These are phyloP conservation scores for Solea solea DNA, from an alignment of 2,113 vertebrate species.

Conservation along the genomic window DNA sequence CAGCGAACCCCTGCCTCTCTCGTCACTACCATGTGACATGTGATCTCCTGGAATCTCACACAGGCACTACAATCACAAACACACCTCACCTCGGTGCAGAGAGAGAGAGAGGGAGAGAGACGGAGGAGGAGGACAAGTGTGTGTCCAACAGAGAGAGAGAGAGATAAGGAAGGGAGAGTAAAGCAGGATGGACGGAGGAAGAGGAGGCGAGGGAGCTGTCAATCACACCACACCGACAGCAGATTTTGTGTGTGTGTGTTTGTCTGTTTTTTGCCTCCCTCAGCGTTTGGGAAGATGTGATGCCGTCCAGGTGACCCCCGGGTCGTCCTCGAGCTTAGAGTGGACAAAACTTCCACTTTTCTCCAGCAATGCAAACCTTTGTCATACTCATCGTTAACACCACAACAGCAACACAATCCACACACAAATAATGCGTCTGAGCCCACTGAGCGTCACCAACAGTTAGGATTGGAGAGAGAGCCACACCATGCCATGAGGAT, in stretches of 20 bases:
- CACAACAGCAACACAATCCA: slow-evolving; percentile 8
- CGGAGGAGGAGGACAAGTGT: slow-evolving; percentile 8
- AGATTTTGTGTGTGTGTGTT: slow-evolving; percentile 61
- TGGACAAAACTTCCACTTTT: slow-evolving; percentile 1
- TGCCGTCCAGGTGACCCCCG: slow-evolving; percentile 15
- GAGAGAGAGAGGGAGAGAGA: slow-evolving; percentile 4
- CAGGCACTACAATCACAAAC: slow-evolving; percentile 75
- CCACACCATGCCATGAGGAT: slow-evolving; percentile 68
- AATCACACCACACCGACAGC: slow-evolving; percentile 60
- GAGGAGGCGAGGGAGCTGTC: slow-evolving; percentile 57
- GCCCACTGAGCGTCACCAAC: slow-evolving; percentile 27
- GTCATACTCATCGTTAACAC: not conserved
- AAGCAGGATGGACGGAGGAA: not conserved
- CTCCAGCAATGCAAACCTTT: not conserved
- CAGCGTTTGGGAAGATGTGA: slow-evolving; percentile 17
- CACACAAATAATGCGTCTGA: slow-evolving; percentile 1
- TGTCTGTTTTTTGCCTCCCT: slow-evolving; percentile 61
- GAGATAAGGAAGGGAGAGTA: not conserved
- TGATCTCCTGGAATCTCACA: slow-evolving; percentile 82
- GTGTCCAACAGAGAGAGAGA: slow-evolving; percentile 3
- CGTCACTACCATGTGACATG: slow-evolving; percentile 76
- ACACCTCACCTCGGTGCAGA: slow-evolving; percentile 62
- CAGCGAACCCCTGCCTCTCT: slow-evolving; percentile 56
- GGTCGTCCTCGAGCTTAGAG: slow-evolving; percentile 41
- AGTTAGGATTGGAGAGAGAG: slow-evolving; percentile 58